Conservation (phyloP, 2,797 vertebrate genomes). For the Melanotaenia trifasciata region DNA sequence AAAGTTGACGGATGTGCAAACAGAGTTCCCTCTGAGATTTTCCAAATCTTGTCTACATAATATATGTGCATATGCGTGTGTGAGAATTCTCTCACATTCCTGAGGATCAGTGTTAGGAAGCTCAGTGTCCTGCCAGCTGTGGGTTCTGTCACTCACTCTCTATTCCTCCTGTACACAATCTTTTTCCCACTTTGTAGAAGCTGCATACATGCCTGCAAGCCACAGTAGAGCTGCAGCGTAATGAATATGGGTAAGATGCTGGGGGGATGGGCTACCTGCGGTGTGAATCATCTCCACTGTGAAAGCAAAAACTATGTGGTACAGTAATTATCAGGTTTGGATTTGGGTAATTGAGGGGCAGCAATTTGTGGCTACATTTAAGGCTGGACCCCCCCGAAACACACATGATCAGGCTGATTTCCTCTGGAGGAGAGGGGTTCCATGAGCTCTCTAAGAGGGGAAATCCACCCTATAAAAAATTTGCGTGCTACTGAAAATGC, state of each 20-base stretch:
- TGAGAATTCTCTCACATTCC: conserved; percentile 72
- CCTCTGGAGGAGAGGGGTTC: conserved; percentile 33
- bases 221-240: too few species aligned
- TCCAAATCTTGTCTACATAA: conserved; percentile 27
- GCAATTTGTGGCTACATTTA: conserved; percentile 54
- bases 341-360: conserved; percentile 44
- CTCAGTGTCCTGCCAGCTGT: conserved; percentile 77
- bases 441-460: conserved; percentile 38
- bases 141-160: conserved; percentile 53
- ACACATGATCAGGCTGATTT: conserved; percentile 31
- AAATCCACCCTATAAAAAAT: conserved; percentile 60
- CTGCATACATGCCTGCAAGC: too few species aligned
- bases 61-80: conserved; percentile 42
- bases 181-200: too few species aligned
- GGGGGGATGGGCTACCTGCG: conserved; percentile 31
- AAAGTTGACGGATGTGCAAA: conserved; percentile 20
- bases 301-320: conserved; percentile 27
- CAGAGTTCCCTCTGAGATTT: conserved; percentile 37
- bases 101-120: conserved; percentile 76
- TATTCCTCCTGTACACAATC: too few species aligned
- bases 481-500: conserved; percentile 32
- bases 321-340: conserved; percentile 54
- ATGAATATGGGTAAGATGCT: conserved; percentile 2
- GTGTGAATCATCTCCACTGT: conserved; percentile 32
- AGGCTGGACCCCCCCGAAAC: conserved; percentile 18